A percentile compares a stretch with the other conserved stretches of the same genome.
These are phyloP conservation scores for Brachycybe producta DNA, from an alignment of 2,888 invertebrate species.

Conservation along the genomic window DNA sequence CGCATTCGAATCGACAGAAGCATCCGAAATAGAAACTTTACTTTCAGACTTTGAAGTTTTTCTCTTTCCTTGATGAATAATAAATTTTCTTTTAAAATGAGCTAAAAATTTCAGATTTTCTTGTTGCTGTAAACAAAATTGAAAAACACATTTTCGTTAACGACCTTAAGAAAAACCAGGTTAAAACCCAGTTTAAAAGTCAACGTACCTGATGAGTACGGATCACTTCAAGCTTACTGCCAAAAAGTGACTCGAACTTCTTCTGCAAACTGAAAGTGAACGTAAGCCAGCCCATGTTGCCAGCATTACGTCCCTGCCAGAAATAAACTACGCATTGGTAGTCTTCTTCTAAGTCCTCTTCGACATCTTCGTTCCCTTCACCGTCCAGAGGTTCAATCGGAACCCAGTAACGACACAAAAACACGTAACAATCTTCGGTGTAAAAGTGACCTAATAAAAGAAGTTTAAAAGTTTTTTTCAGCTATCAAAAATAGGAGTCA, in stretches of 20 bases:
- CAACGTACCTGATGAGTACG: slow-evolving; percentile 65
- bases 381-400: slow-evolving; percentile 48
- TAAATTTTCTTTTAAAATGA: slow-evolving; percentile 87
- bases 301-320: slow-evolving; percentile 86
- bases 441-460: slow-evolving; percentile 57
- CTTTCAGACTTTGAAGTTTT: slow-evolving; percentile 32
- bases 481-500: too few species aligned
- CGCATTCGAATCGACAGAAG: slow-evolving; percentile 26
- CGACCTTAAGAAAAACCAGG: not conserved
- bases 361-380: slow-evolving; percentile 40
- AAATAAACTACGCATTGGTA: slow-evolving; percentile 97
- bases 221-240: slow-evolving; percentile 84
- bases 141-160: not conserved
- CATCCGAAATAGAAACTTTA: too few species aligned
- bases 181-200: not conserved
- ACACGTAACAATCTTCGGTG: slow-evolving; percentile 93
- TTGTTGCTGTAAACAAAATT: slow-evolving; percentile 56
- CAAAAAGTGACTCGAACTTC: slow-evolving; percentile 76
- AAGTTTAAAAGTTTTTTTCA: not conserved
- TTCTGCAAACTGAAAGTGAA: slow-evolving; percentile 90
- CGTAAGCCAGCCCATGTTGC: slow-evolving; percentile 99
- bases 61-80: slow-evolving; percentile 77
- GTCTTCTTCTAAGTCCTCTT: slow-evolving; percentile 45
- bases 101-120: slow-evolving; percentile 97
- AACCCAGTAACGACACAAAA: slow-evolving; percentile 90